Base-by-base conservation (phyloP, 2,113 vertebrate species). In the Orthonyx spaldingii region DNA sequence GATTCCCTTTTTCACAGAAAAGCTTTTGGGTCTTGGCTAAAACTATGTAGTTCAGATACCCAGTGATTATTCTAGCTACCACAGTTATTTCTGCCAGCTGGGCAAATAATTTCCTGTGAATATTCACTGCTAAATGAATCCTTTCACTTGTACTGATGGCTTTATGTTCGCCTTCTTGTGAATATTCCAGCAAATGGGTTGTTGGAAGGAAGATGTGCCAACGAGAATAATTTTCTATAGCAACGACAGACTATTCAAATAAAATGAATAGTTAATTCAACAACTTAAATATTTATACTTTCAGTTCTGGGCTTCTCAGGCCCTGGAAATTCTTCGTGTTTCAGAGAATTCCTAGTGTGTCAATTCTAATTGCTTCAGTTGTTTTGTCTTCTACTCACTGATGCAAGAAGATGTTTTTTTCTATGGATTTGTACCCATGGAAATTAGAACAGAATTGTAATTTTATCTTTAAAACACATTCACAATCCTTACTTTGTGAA, bases 271-370 rank as follows among this genome's bases (percentile, higher is more conserved):
- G 84, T 86, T 60, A 94, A 92, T 95, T 90, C 35, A 86, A 28
- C 22, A 89, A 81, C 41, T 94, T 94, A 96, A 96, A 94, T 91
- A 95, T 94, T 96, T 94, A 93, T 88, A 60, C 59, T 86, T 87
- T 70, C 61, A 81, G 35, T 80, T 90, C 83, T 75, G 28, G 28
- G 17, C 46, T 93, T 80, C 65, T 84, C 32, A 81, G 53, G 60
- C 33, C 37, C 46, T 84, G 28, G 56, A 81, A 92, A 64, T 60
- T 49, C 55, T 85, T 68, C 68, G 14, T 66, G 17, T 86, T 82
- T 81, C 35, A 92, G 35, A 92, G 27, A 70, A 92, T 84, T 90
- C 47, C 20, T 76, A 15, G 13, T 61, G 22, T 84, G n/a, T 49
- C 23, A n/a, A n/a, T n/a, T n/a, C 59, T 32, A 59, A 14, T 44